These are phyloP conservation scores for Bimastos eiseni DNA, from an alignment of 2,888 invertebrate species.

Conservation along the genomic window DNA sequence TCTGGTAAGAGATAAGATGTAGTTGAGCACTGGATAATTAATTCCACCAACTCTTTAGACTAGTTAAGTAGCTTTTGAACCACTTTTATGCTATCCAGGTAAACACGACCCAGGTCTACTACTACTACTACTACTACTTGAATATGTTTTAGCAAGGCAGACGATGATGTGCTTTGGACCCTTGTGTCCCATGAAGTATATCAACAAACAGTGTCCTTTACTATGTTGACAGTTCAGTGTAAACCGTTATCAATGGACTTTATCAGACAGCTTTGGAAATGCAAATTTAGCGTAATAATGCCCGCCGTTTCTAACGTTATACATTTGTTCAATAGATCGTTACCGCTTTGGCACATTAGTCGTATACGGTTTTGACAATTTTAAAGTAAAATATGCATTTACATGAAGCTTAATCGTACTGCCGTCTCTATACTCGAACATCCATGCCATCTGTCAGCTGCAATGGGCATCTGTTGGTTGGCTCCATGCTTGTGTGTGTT, in stretches of 20 bases:
- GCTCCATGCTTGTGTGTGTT: no score
- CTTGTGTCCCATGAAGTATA: neutral
- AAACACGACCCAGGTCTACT: no score
- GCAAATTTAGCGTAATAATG: no score
- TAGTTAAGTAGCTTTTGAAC: neutral
- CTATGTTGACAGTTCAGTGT: neutral
- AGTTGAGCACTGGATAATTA: neutral
- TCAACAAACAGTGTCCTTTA: neutral
- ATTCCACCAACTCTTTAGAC: neutral
- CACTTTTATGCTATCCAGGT: neutral
- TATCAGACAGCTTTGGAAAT: neutral
- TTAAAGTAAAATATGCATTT: no score
- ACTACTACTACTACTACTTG: neutral
- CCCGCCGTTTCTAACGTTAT: no score
- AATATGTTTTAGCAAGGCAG: neutral
- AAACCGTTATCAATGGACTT: neutral
- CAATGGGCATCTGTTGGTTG: no score
- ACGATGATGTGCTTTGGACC: neutral
- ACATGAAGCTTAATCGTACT: no score
- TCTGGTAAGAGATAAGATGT: neutral
- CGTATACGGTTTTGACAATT: no score
- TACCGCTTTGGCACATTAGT: no score
- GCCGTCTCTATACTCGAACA: no score
- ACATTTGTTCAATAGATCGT: no score
- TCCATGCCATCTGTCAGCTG: no score